Base-by-base conservation (phyloP, 2,113 vertebrate species). In the Larimichthys polyactis region DNA sequence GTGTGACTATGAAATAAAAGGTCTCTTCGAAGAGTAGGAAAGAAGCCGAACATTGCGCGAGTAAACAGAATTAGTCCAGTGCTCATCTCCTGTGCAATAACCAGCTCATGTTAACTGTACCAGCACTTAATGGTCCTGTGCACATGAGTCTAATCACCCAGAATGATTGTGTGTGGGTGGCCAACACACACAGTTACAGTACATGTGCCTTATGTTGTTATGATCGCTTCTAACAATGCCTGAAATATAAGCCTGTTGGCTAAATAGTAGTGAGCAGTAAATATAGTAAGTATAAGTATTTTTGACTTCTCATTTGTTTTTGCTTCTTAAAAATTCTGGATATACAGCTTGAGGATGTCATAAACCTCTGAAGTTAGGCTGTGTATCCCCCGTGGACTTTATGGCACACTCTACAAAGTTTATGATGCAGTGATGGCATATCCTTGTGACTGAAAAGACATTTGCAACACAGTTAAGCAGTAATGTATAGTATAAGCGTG, bases 391-490 rank as follows among this genome's bases (percentile, higher is more conserved):
- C 40, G n/a, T 62, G 43, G 89, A 75, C 79, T 91, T 89, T 86
- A 90, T 82, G 73, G 62, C 29, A 9, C 81, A 63, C 76, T 82
- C 82, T 55, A 27, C 65, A 77, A 49, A 71, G 76, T 89, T 91
- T 89, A 88, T 85, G 87, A 84, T 71, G 68, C 85, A 66, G 81
- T 24, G 64, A 83, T 77, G 79, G 73, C 79, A 84, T 60, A 77
- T 91, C 81, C 81, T 85, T 70, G 84, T 86, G 81, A 85, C 82
- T 81, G 72, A 88, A 87, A 89, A 84, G 72, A 78, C 71, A 90
- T 88, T 88, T 87, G 80, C 78, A 82, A 91, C 87, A 85, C 83
- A 82, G 83, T 91, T 89, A 82, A 83, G 75, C 79, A 78, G 75
- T 83, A 86, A 87, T 84, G 79, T 83, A 85, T 82, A 62, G 78